A percentile compares a stretch with the other conserved stretches of the same genome.
Evolutionary conservation across 2,888 invertebrate species (phyloP).

Genomic region (Acholoe squamosa): DNA sequence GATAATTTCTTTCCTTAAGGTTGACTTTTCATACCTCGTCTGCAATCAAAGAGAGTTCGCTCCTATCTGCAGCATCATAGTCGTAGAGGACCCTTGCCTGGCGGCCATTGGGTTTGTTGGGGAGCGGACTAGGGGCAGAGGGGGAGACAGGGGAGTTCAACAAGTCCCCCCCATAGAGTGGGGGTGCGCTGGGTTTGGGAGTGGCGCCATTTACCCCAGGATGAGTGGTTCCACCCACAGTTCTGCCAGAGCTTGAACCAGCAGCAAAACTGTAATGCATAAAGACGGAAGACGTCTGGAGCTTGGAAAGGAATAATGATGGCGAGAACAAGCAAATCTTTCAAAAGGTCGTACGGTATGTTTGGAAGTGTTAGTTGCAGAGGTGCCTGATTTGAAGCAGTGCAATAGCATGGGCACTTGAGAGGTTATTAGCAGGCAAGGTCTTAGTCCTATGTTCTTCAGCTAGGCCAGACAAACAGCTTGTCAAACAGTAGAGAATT

Average conservation of each 20-base stretch:
- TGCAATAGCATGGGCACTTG: background rate
- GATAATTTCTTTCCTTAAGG: background rate
- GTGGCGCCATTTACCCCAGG: conserved; percentile 6
- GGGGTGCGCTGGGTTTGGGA: conserved; percentile 35
- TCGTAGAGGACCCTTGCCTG: conserved; percentile 90
- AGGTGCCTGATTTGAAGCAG: no score
- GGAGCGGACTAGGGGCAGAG: background rate
- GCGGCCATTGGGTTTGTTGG: conserved; percentile 20
- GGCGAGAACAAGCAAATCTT: background rate
- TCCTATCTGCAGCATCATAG: conserved; percentile 91
- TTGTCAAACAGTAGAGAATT: background rate
- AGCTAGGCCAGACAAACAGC: background rate
- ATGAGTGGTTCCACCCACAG: background rate
- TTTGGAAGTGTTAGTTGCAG: background rate
- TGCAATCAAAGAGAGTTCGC: conserved; percentile 90
- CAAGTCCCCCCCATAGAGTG: conserved; percentile 50
- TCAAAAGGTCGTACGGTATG: background rate
- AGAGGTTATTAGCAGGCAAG: background rate
- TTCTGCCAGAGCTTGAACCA: conserved; percentile 27
- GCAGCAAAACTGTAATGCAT: conserved; percentile 58
- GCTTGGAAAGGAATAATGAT: background rate
- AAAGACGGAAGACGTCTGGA: conserved; percentile 31
- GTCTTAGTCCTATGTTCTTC: background rate
- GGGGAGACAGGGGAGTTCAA: conserved; percentile 14
- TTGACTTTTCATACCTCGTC: conserved; percentile 88